phyloP scores from a whole-genome alignment of 2,113 vertebrate genomes.

The Perognathus longimembris region DNA sequence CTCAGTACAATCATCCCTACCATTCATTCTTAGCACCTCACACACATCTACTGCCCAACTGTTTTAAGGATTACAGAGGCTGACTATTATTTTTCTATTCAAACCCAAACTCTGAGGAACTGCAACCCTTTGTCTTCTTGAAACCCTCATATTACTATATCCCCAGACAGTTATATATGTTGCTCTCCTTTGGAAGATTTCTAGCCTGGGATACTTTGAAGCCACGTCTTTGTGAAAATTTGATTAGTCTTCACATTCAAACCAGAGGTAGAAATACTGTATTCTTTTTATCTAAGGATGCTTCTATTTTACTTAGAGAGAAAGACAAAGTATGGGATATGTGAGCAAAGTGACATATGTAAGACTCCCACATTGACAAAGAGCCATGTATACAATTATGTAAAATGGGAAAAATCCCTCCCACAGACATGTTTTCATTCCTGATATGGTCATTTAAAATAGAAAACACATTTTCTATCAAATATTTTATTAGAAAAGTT shows the following conservation, averaged over 20 bases:
- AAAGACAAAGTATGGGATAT: background rate
- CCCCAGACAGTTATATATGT: background rate
- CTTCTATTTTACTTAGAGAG: background rate
- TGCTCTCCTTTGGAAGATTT: background rate
- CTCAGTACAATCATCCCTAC: background rate
- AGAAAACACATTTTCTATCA: background rate
- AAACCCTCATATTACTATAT: background rate
- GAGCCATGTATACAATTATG: background rate
- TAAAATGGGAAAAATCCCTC: background rate
- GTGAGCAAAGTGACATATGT: background rate
- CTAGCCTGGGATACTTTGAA: background rate
- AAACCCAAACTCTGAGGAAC: background rate
- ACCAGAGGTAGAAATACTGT: background rate
- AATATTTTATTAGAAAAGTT: conserved; percentile 13
- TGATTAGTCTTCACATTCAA: conserved; percentile 4
- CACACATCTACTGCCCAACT: background rate
- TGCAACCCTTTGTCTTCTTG: background rate
- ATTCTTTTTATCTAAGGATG: conserved; percentile 4
- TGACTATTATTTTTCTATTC: background rate
- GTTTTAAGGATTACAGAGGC: background rate
- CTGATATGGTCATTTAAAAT: background rate
- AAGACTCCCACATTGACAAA: background rate
- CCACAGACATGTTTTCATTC: background rate
- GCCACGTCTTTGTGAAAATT: background rate
- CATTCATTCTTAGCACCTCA: background rate